Evolutionary conservation across 2,888 invertebrate species (phyloP).

Genomic region (Belgica antarctica): DNA sequence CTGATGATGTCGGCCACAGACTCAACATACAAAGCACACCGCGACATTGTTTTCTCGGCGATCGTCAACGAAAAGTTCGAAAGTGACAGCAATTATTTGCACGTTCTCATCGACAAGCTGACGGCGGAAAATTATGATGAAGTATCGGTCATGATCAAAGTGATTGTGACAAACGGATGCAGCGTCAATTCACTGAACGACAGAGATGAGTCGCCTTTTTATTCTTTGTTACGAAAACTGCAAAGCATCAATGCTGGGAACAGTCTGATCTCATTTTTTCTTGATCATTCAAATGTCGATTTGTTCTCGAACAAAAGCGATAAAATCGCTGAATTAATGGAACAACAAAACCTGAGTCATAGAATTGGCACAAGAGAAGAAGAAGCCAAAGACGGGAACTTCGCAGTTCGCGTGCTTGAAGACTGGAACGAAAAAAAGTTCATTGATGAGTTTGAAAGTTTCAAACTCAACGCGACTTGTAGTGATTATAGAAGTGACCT

Average conservation of each 20-base stretch:
- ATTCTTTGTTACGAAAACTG: neutral
- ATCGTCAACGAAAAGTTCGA: neutral
- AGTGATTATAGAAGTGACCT: too few relatives aligned
- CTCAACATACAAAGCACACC: neutral
- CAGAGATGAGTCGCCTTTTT: neutral
- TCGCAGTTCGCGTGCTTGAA: neutral
- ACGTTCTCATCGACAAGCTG: neutral
- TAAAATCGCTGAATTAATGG: neutral
- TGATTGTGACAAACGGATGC: neutral
- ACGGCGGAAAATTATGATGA: neutral
- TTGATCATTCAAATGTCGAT: neutral
- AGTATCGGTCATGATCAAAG: neutral
- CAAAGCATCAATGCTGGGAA: neutral
- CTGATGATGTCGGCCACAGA: neutral
- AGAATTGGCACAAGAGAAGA: neutral
- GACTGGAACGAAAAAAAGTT: neutral
- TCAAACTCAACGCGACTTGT: neutral
- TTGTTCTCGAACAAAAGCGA: neutral
- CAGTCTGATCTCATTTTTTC: neutral
- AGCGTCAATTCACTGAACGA: neutral
- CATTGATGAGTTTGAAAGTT: constrained; percentile 3
- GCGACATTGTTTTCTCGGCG: neutral
- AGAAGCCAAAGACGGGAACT: neutral
- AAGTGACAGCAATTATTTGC: neutral
- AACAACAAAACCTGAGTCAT: neutral